These are phyloP conservation scores for Pharmacophagus antenor DNA, from an alignment of 2,888 invertebrate species.

Conservation along the genomic window DNA sequence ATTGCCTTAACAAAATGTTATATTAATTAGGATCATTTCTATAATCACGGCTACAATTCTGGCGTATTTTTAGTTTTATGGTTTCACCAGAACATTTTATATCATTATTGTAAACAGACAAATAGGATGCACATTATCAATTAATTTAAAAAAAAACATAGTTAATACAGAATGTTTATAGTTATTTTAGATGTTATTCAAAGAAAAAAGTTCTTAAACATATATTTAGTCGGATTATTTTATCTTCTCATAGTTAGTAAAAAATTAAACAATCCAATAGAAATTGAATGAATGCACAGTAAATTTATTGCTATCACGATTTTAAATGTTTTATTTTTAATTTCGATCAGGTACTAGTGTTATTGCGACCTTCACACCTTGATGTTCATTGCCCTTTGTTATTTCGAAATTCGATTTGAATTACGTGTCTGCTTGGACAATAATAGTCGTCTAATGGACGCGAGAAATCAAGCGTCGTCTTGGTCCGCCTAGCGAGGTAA, in stretches of 20 bases:
- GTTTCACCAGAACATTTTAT: background rate
- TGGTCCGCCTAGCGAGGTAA: slow-evolving; percentile 34
- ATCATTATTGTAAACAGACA: background rate
- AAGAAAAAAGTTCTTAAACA: too few species aligned
- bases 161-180: too few species aligned
- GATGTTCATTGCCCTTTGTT: slow-evolving; percentile 62
- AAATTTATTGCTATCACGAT: background rate
- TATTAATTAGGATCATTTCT: background rate
- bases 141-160: too few species aligned
- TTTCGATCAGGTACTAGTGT: slow-evolving; percentile 31
- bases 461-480: slow-evolving; percentile 31
- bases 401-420: slow-evolving; percentile 24
- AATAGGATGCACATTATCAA: too few species aligned
- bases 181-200: too few species aligned
- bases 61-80: background rate
- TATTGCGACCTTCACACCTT: slow-evolving; percentile 55
- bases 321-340: slow-evolving; percentile 9
- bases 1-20: slow-evolving; percentile 2
- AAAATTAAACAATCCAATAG: too few species aligned
- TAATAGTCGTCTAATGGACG: slow-evolving; percentile 33
- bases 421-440: slow-evolving; percentile 28
- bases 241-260: too few species aligned
- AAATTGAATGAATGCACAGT: too few species aligned
- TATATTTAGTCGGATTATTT: too few species aligned
- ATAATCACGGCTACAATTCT: background rate